Base-by-base conservation (phyloP, 2,888 invertebrate species). In the Pristionchus maxplancki region DNA sequence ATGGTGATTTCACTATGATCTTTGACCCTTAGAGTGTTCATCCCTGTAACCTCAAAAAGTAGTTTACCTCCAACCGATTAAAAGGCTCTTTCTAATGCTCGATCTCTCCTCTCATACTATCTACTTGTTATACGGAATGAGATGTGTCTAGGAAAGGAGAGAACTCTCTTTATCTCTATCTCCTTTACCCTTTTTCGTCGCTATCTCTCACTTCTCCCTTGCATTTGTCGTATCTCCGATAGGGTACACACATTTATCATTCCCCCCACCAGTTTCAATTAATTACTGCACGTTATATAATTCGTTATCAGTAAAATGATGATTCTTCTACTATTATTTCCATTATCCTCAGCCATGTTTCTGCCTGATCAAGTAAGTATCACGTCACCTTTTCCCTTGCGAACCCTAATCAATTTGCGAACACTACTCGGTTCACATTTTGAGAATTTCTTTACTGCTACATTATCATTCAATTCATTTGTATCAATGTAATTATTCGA, bases 181-280 rank as follows among this genome's bases (percentile, higher is more conserved):
- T n/a, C n/a, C 28, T 40, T 71, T 78, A 44, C 78, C 44, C 78
- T 44, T 78, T 44, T 40, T 40, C 71, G 71, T 74, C 34, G 1
- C 17, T 40, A 28, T 74, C 40, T 64, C 34, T 78, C 78, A 44
- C 78, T 78, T 48, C 78, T n/a, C 44, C 28, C n/a, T 48, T 78
- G n/a, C 78, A 40, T 78, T 31, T 78, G 13, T 28, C 78, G 24
- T 48, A 44, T 78, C 78, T 78, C n/a, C 44, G 24, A 37, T 37
- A 71, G 71, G 37, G 44, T 78, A 78, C 78, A 78, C 78, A 28
- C 78, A 78, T 78, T 44, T 44, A 78, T 78, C 78, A 78, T 78
- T 78, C 31, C 48, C 31, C 20, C 31, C 17, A 40, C 40, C n/a
- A 28, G 24, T 37, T 40, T 74, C 71, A 37, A 24, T 44, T 17